A percentile compares a stretch with the other conserved stretches of the same genome.
Conservation (phyloP, 2,888 invertebrate genomes). For the Teleogryllus oceanicus region DNA sequence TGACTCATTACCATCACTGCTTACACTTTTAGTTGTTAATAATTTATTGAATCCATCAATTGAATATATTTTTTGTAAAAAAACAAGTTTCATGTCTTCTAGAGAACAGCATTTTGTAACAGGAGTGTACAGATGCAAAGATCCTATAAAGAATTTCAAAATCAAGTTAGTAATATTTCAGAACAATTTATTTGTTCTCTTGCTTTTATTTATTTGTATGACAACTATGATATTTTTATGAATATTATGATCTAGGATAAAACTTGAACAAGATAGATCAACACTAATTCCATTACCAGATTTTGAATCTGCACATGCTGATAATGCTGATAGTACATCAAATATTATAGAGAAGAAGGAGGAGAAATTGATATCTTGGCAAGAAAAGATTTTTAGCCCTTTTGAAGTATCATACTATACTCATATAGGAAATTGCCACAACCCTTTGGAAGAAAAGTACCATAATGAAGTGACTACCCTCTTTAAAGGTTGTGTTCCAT, state of each 20-base stretch:
- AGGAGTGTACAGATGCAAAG: constrained; percentile 54
- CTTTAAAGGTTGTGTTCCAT: constrained; percentile 36
- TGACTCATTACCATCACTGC: no score
- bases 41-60: no score
- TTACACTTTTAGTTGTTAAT: no score
- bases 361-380: constrained; percentile 60
- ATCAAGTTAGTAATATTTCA: constrained; percentile 50
- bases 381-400: constrained; percentile 64
- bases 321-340: constrained; percentile 27
- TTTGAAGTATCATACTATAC: constrained; percentile 53
- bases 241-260: constrained; percentile 31
- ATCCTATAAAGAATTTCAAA: constrained; percentile 52
- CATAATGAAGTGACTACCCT: constrained; percentile 49
- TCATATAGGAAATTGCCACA: constrained; percentile 59
- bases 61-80: no score
- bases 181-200: no score
- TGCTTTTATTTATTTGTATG: neutral
- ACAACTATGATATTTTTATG: neutral
- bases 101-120: constrained; percentile 38
- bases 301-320: constrained; percentile 28
- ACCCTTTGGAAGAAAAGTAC: constrained; percentile 59
- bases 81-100: no score
- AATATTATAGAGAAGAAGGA: constrained; percentile 38
- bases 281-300: constrained; percentile 33
- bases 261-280: constrained; percentile 36